A percentile compares a stretch with the other conserved stretches of the same genome.
phyloP scores from a whole-genome alignment of 1,140 invertebrate species.

The Arion vulgaris region DNA sequence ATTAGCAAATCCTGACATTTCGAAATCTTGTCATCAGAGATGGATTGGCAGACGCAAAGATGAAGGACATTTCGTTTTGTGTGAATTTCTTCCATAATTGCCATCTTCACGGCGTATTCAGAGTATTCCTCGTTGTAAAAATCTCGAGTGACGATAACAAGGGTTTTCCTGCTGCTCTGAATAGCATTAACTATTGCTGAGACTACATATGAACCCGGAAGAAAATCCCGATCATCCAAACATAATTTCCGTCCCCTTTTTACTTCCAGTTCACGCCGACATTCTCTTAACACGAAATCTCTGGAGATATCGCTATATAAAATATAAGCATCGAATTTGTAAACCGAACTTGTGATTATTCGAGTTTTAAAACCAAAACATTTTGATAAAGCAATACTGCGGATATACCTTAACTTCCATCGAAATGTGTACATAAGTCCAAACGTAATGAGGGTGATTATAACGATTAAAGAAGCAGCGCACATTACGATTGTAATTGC shows the following conservation, averaged over 20 bases:
- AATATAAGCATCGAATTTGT: conserved; percentile 46
- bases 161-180: conserved; percentile 77
- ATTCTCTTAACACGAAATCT: conserved; percentile 38
- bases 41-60: neutral
- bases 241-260: conserved; percentile 40
- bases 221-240: conserved; percentile 53
- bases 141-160: conserved; percentile 75
- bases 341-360: neutral
- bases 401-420: neutral
- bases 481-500: neutral
- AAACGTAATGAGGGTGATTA: neutral
- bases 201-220: conserved; percentile 71
- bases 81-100: conserved; percentile 1
- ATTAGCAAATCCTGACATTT: neutral
- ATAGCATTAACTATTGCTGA: conserved; percentile 78
- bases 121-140: conserved; percentile 3
- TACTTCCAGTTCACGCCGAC: conserved; percentile 43
- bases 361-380: neutral
- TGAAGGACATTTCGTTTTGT: neutral
- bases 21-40: neutral
- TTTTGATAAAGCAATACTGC: neutral
- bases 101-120: conserved; percentile 17
- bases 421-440: neutral
- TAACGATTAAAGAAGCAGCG: neutral
- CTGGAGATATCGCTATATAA: conserved; percentile 40